Percentiles rank a stretch among this genome's conserved stretches.
These are phyloP conservation scores for Cavia aperea DNA, from an alignment of 2,113 vertebrate genomes.

Conservation along the genomic window DNA sequence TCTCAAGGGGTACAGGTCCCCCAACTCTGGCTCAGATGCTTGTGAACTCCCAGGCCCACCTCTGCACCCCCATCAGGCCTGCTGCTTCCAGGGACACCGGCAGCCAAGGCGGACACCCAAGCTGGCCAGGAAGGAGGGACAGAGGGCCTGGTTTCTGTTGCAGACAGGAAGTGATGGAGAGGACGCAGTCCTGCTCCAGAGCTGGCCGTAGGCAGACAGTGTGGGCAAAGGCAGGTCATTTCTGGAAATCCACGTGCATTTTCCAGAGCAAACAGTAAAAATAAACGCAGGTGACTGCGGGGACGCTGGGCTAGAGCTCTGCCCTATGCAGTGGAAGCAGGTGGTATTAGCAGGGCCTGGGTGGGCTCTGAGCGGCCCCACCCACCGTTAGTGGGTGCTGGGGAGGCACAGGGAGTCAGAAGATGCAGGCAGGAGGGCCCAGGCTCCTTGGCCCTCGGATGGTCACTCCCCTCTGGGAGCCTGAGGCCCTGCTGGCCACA, in stretches of 20 bases:
- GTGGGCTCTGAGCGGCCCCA: neutral
- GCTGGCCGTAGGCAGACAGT: neutral
- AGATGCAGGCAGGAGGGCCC: neutral
- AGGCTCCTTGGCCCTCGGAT: neutral
- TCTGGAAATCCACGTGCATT: conserved; percentile 50
- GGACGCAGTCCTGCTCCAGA: neutral
- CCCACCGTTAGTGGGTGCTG: neutral
- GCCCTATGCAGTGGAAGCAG: neutral
- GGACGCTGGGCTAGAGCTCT: neutral
- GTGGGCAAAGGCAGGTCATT: neutral
- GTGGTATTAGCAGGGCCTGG: neutral
- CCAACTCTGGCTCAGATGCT: neutral
- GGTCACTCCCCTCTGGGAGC: neutral
- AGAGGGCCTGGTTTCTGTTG: neutral
- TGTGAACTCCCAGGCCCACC: neutral
- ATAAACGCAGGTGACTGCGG: conserved; percentile 51
- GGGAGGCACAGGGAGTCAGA: neutral
- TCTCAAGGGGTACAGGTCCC: neutral
- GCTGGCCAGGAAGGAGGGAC: neutral
- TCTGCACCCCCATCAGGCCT: neutral
- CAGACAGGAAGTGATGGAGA: neutral
- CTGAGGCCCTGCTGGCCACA: neutral
- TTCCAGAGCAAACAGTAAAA: conserved; percentile 46
- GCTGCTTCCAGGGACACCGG: neutral
- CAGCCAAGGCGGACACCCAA: neutral